Evolutionary conservation across 2,797 vertebrate species (phyloP).

Genomic region (Parambassis ranga): DNA sequence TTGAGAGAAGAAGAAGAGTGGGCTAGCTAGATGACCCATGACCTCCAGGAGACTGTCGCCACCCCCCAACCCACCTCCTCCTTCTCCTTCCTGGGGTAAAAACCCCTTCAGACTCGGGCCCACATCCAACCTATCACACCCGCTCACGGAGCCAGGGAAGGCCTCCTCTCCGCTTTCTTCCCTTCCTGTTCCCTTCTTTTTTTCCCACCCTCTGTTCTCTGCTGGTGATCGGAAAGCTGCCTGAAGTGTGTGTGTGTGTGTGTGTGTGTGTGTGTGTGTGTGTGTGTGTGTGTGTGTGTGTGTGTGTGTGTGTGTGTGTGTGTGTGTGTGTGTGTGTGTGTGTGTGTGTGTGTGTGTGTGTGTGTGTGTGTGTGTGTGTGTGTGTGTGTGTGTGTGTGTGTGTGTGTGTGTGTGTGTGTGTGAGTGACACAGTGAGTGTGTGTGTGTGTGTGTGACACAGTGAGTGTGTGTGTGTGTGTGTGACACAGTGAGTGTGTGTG

Average conservation of each 20-base stretch:
- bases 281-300: slow-evolving; percentile 3
- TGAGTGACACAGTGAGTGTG: background rate
- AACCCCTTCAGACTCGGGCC: slow-evolving; percentile 50
- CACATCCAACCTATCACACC: slow-evolving; percentile 45
- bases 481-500: too few species aligned
- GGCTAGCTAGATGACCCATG: slow-evolving; percentile 58
- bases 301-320: background rate
- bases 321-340: slow-evolving; percentile 14
- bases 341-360: too few species aligned
- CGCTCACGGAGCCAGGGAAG: slow-evolving; percentile 29
- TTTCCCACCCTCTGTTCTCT: slow-evolving; percentile 31
- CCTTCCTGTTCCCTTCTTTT: slow-evolving; percentile 21
- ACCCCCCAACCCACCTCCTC: background rate
- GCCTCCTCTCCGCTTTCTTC: slow-evolving; percentile 27
- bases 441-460: too few species aligned
- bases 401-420: background rate
- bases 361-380: background rate
- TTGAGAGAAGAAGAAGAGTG: slow-evolving; percentile 61
- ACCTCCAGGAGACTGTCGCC: slow-evolving; percentile 59
- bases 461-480: too few species aligned
- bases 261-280: background rate
- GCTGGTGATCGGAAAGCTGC: slow-evolving; percentile 50
- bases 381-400: background rate
- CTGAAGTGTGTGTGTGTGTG: slow-evolving; percentile 14
- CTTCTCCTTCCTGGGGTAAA: slow-evolving; percentile 19